Percentiles rank a stretch among this genome's conserved stretches.
phyloP scores from a whole-genome alignment of 2,797 vertebrate genomes.

The Fundulus diaphanus region DNA sequence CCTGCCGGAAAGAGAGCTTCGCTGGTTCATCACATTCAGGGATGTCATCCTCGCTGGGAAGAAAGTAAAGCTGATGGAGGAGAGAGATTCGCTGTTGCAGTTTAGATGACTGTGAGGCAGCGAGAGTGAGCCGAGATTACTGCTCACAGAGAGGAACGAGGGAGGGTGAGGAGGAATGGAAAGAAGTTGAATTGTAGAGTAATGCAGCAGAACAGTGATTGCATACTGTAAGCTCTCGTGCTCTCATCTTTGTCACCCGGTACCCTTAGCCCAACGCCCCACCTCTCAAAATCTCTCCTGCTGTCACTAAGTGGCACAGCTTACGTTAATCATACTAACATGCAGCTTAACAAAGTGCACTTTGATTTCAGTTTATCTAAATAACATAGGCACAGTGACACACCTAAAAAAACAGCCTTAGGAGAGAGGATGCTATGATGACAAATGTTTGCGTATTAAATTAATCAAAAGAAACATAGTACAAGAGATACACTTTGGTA shows the following conservation, averaged over 20 bases:
- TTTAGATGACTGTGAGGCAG: conserved; percentile 59
- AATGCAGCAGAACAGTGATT: conserved; percentile 73
- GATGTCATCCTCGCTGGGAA: conserved; percentile 91
- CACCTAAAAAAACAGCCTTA: neutral
- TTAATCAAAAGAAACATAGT: neutral
- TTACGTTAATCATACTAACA: conserved; percentile 74
- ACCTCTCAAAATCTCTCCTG: conserved; percentile 30
- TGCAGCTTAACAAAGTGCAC: conserved; percentile 42
- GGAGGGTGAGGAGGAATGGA: conserved; percentile 59
- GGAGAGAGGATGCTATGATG: neutral
- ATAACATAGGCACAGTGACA: neutral
- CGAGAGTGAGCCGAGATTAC: conserved; percentile 52
- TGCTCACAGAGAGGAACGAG: conserved; percentile 62
- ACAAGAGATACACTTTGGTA: neutral
- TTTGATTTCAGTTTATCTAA: conserved; percentile 16
- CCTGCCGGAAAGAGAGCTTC: conserved; percentile 85
- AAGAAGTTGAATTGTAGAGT: conserved; percentile 70
- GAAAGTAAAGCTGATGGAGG: conserved; percentile 84
- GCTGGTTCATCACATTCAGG: conserved; percentile 92
- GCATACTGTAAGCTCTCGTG: conserved; percentile 51
- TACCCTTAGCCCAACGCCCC: conserved; percentile 25
- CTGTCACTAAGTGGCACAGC: conserved; percentile 50
- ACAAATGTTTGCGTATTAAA: neutral
- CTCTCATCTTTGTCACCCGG: conserved; percentile 31
- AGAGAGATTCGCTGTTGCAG: conserved; percentile 59